Base-by-base conservation (phyloP, 2,888 invertebrate species). In the Epinotia nisella region DNA sequence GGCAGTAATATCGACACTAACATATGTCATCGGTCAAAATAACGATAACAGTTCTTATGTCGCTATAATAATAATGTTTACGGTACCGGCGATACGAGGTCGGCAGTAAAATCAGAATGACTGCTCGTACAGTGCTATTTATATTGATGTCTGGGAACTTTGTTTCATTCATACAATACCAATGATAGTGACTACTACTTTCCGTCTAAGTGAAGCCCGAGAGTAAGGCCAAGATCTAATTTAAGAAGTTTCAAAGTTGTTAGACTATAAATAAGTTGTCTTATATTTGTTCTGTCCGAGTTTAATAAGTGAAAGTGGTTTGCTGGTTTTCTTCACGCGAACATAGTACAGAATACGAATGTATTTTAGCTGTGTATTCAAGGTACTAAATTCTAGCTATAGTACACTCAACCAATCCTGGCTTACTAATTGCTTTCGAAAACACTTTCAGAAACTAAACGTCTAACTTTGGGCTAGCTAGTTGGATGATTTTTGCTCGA, bases 31-130 rank as follows among this genome's bases (percentile, higher is more conserved):
- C 53, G 67, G 71, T 67, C 71, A 71, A 67, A 55, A 67, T 71
- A 61, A 60, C 66, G 71, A 72, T 56, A 72, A 65, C 65, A 58
- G 56, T 62, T 68, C 61, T 72, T 61, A 67, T 56, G 70, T 55
- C 19, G 61, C 56, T 49, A 72, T 62, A 56, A 41, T 62, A 72
- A 68, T 72, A 72, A 72, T 72, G 72, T 72, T 72, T 68, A 72
- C 61, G 60, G 49, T 60, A 60, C 66, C 59, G 67, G 9, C 41
- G 41, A 55, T 61, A 13, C 71, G 61, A 64, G 62, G 67, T 61
- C 67, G 72, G 49, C 56, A 61, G 19, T 72, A 62, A 72, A 72
- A 72, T 62, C 67, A 39, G 67, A 68, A 68, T 68, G 67, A 41
- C 61, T 70, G 72, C 61, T 53, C 21, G 60, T 45, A 35, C 24